These are phyloP conservation scores for Ommatoiulus sabulosus DNA, from an alignment of 2,888 invertebrate genomes.

Conservation along the genomic window DNA sequence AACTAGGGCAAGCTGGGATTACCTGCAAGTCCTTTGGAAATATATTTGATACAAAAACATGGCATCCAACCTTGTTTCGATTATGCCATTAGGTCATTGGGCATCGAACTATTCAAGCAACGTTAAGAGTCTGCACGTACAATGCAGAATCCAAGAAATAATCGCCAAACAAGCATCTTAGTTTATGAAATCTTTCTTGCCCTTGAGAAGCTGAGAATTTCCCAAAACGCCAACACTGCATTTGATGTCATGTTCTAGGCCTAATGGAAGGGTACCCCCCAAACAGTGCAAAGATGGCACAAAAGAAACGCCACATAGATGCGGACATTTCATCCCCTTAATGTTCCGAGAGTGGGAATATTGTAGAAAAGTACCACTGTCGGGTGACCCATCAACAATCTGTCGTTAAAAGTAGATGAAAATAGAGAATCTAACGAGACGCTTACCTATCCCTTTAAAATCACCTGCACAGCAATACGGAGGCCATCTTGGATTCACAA, in stretches of 20 bases:
- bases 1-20: background rate
- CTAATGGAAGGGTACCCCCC: background rate
- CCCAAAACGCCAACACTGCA: background rate
- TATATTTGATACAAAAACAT: too few relatives aligned
- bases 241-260: conserved; percentile 9
- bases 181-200: background rate
- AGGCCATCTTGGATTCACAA: conserved; percentile 68
- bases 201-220: background rate
- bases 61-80: background rate
- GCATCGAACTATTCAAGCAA: background rate
- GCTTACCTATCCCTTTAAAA: conserved; percentile 57
- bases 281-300: background rate
- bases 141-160: background rate
- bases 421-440: background rate
- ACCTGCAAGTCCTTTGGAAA: background rate
- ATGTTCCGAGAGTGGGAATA: background rate
- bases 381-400: background rate
- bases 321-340: background rate
- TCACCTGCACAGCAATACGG: conserved; percentile 60
- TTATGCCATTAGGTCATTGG: background rate
- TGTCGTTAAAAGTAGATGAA: background rate
- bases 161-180: background rate
- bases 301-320: background rate
- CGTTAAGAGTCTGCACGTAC: background rate
- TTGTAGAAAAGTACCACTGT: background rate